Percentiles rank a stretch among this genome's conserved stretches.
Evolutionary conservation across 2,113 vertebrate genomes (phyloP).

Genomic region (Tyto alba): DNA sequence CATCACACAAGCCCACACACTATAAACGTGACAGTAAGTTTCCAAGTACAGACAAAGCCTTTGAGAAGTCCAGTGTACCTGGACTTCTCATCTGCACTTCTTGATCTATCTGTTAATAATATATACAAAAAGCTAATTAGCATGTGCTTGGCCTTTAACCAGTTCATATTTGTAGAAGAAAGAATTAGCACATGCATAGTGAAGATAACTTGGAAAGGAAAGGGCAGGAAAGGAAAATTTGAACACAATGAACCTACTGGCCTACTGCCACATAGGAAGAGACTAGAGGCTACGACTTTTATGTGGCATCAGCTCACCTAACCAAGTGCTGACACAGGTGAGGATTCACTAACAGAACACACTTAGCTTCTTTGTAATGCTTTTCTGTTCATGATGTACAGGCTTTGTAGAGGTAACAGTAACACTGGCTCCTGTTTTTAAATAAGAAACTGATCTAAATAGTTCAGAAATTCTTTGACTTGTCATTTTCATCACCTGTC

Average conservation of each 20-base stretch:
- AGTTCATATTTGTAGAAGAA: not conserved
- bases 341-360: not conserved
- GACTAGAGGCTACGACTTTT: not conserved
- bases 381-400: not conserved
- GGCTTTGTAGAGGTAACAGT: not conserved
- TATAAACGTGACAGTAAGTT: not conserved
- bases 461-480: not conserved
- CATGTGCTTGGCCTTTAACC: not conserved
- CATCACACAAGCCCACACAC: not conserved
- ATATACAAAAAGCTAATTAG: not conserved
- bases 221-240: not conserved
- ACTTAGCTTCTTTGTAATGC: not conserved
- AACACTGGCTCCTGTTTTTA: not conserved
- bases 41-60: not conserved
- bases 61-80: not conserved
- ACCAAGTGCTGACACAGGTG: not conserved
- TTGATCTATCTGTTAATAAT: not conserved
- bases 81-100: not conserved
- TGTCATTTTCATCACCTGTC: not conserved
- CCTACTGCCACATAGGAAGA: not conserved
- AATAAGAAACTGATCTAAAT: not conserved
- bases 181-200: accelerated
- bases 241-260: not conserved
- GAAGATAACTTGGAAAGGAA: not conserved
- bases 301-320: not conserved